Evolutionary conservation across 2,113 vertebrate species (phyloP).

Genomic region (Elgaria multicarinata): DNA sequence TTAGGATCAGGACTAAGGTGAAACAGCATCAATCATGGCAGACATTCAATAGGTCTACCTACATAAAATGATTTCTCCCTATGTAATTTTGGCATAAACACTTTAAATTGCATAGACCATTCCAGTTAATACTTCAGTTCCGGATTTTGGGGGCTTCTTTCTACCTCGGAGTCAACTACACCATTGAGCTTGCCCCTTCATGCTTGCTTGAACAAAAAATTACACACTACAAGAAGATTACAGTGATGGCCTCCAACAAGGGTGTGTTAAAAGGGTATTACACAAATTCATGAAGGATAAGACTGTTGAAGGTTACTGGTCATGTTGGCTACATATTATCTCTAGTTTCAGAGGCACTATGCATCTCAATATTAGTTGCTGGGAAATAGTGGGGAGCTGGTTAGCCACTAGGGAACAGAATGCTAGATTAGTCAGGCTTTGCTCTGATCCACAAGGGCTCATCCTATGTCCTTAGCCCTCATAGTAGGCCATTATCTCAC

Average conservation of each 20-base stretch:
- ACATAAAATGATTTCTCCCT: not conserved
- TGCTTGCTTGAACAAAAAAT: not conserved
- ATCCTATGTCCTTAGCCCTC: not conserved
- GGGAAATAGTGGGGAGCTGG: not conserved
- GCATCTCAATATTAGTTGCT: not conserved
- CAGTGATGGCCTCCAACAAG: not conserved
- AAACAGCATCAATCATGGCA: not conserved
- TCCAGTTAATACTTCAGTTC: not conserved
- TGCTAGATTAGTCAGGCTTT: not conserved
- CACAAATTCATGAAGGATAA: not conserved
- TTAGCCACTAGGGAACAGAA: not conserved
- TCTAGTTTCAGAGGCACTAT: not conserved
- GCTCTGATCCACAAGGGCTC: not conserved
- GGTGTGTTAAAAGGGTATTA: not conserved
- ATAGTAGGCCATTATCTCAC: not conserved
- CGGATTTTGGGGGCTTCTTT: not conserved
- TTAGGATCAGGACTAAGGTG: not conserved
- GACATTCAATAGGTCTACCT: not conserved
- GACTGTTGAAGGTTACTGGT: not conserved
- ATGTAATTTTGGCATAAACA: not conserved
- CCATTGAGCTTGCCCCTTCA: not conserved
- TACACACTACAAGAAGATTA: not conserved
- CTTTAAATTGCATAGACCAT: not conserved
- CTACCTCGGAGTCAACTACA: not conserved
- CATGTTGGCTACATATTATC: not conserved